Conservation (phyloP, 2,888 invertebrate species). For the Eilema depressum region DNA sequence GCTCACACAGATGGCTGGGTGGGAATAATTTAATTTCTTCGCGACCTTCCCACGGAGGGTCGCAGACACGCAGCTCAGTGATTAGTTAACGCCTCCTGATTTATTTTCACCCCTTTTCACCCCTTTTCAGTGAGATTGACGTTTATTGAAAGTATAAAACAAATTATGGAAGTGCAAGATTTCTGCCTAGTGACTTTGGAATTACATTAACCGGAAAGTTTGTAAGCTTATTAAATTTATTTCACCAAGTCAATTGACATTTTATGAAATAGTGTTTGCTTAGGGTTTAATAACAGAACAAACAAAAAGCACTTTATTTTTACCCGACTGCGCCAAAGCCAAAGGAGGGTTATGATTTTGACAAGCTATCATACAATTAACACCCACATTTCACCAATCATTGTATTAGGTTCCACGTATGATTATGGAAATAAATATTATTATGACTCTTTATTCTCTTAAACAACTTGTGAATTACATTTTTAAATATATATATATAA, state of each 20-base stretch:
- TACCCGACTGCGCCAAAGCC: too few relatives aligned
- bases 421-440: too few relatives aligned
- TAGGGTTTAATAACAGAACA: not conserved
- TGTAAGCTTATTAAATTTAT: not conserved
- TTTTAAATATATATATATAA: too few relatives aligned
- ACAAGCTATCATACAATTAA: too few relatives aligned
- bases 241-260: constrained; percentile 3
- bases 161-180: constrained; percentile 33
- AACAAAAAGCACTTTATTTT: not conserved
- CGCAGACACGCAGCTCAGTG: constrained; percentile 35
- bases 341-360: too few relatives aligned
- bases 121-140: constrained; percentile 45
- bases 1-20: constrained; percentile 43
- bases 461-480: too few relatives aligned
- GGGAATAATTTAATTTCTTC: constrained; percentile 49
- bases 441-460: too few relatives aligned
- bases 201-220: constrained; percentile 8
- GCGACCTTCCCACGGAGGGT: constrained; percentile 19
- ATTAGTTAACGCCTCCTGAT: constrained; percentile 47
- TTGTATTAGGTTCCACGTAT: too few relatives aligned
- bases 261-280: not conserved
- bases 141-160: constrained; percentile 49
- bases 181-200: constrained; percentile 15
- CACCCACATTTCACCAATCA: too few relatives aligned
- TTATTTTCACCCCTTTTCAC: constrained; percentile 50